Conservation (phyloP, 2,113 vertebrate species). For the Campylorhamphus procurvoides region DNA sequence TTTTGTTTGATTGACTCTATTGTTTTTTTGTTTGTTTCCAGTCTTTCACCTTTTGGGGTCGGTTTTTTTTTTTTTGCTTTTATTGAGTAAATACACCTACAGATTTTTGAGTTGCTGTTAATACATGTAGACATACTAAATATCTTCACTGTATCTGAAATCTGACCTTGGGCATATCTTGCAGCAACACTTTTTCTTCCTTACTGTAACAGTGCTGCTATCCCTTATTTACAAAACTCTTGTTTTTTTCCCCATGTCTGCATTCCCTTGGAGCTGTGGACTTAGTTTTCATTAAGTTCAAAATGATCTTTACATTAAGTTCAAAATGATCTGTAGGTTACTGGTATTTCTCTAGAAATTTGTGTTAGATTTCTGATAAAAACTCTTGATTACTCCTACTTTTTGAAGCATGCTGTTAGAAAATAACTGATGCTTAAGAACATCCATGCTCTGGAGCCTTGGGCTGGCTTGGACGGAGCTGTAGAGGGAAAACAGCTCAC, state of each 20-base stretch:
- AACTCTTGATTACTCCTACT: neutral
- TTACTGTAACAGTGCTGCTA: neutral
- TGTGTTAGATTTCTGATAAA: neutral
- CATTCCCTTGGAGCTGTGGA: neutral
- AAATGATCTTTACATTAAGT: neutral
- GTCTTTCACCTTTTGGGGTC: neutral
- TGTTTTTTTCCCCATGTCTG: neutral
- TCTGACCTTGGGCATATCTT: neutral
- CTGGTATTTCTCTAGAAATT: neutral
- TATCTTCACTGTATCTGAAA: neutral
- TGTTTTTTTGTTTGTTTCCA: neutral
- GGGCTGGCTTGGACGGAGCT: neutral
- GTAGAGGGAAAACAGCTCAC: neutral
- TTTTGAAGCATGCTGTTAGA: neutral
- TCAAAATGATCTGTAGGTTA: neutral
- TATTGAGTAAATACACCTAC: neutral
- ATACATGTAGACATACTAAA: neutral
- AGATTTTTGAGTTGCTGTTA: neutral
- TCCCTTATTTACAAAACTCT: neutral
- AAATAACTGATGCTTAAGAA: neutral
- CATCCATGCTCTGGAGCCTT: neutral
- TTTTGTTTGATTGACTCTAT: neutral
- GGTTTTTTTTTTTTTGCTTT: neutral
- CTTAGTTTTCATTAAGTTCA: neutral
- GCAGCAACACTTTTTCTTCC: neutral